These are phyloP conservation scores for Dromius quadrimaculatus DNA, from an alignment of 2,888 invertebrate species.

Conservation along the genomic window DNA sequence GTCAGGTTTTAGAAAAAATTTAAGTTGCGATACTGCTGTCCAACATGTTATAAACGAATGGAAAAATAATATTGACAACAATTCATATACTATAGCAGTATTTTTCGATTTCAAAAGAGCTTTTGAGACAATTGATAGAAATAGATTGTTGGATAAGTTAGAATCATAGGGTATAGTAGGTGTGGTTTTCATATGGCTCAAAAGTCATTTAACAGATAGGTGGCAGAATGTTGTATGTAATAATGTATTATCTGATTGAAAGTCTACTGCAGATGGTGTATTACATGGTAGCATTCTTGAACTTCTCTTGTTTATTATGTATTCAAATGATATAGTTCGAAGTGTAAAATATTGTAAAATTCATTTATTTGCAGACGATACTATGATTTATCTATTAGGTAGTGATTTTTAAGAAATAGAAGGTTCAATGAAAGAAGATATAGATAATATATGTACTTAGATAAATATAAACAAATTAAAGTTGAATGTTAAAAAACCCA, in stretches of 20 bases:
- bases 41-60: conserved; percentile 3
- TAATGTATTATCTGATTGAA: conserved; percentile 5
- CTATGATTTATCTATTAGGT: too few species aligned
- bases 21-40: conserved; percentile 10
- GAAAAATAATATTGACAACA: conserved; percentile 9
- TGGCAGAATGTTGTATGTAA: neutral
- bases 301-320: too few species aligned
- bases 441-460: too few species aligned
- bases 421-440: too few species aligned
- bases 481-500: too few species aligned
- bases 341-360: too few species aligned
- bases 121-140: conserved; percentile 6
- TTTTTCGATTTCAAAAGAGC: neutral
- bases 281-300: too few species aligned
- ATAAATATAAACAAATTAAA: too few species aligned
- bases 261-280: too few species aligned
- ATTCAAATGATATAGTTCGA: too few species aligned
- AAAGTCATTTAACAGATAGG: conserved; percentile 12
- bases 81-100: neutral
- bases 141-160: conserved; percentile 1
- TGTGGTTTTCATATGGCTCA: neutral
- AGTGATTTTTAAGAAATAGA: too few species aligned
- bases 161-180: neutral
- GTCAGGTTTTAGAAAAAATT: conserved; percentile 3
- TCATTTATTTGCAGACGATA: too few species aligned